A percentile compares a stretch with the other conserved stretches of the same genome.
phyloP scores from a whole-genome alignment of 2,797 vertebrate genomes.

The Phoxinus dragarum region DNA sequence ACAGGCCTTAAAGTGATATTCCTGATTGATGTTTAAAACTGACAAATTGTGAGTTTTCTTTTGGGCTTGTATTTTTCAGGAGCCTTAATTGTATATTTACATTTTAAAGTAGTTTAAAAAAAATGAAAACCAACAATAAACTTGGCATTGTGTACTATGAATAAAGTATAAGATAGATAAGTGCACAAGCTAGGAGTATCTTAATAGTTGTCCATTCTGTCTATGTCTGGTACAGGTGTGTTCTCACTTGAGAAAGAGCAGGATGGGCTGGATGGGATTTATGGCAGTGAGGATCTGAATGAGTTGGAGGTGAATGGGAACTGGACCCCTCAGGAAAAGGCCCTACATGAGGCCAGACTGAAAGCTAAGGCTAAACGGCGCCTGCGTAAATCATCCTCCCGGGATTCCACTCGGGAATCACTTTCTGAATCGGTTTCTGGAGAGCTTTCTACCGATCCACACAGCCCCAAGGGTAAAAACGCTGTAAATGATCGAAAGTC shows the following conservation, averaged over 20 bases:
- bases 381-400: conserved; percentile 82
- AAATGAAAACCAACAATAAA: background rate
- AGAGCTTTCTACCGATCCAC: conserved; percentile 74
- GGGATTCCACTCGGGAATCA: conserved; percentile 83
- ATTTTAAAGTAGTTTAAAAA: background rate
- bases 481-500: conserved; percentile 82
- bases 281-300: conserved; percentile 75
- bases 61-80: background rate
- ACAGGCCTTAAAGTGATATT: background rate
- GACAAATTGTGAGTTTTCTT: background rate
- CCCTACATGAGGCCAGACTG: conserved; percentile 84
- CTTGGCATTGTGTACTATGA: too few species aligned
- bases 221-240: conserved; percentile 63
- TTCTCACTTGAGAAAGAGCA: conserved; percentile 60
- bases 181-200: background rate
- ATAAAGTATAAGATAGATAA: background rate
- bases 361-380: conserved; percentile 87
- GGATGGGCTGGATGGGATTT: conserved; percentile 55
- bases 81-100: background rate
- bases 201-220: background rate
- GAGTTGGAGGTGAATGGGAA: conserved; percentile 78
- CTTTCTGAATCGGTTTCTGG: conserved; percentile 73
- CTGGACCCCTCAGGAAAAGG: conserved; percentile 88
- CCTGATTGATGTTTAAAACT: background rate
- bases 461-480: conserved; percentile 81